These are phyloP conservation scores for Cygnus buccinator DNA, from an alignment of 2,113 vertebrate genomes.

Conservation along the genomic window DNA sequence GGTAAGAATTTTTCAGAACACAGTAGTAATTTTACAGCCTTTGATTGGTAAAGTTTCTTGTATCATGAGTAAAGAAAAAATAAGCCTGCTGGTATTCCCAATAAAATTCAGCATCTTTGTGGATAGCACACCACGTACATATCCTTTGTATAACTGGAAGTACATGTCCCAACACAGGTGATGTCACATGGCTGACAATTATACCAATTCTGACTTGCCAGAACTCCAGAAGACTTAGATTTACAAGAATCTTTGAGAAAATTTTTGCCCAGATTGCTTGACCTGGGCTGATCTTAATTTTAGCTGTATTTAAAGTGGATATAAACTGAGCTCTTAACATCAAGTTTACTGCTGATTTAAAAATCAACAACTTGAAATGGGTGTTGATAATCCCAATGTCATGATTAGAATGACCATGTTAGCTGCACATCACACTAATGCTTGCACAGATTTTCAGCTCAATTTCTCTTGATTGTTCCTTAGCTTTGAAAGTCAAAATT, in stretches of 20 bases:
- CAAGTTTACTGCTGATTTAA: neutral
- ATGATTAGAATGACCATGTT: neutral
- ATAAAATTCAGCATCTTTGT: slow-evolving; percentile 21
- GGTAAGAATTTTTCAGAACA: neutral
- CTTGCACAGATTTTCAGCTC: neutral
- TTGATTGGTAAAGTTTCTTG: neutral
- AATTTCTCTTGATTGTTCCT: neutral
- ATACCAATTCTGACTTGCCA: neutral
- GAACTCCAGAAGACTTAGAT: neutral
- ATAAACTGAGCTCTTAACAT: neutral
- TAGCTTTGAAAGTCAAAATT: neutral
- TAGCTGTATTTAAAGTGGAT: neutral
- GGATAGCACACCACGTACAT: neutral
- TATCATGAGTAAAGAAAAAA: neutral
- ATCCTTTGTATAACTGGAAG: neutral
- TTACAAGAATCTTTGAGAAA: neutral
- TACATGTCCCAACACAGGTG: neutral
- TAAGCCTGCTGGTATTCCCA: neutral
- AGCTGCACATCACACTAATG: neutral
- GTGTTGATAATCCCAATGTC: neutral
- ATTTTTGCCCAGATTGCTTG: neutral
- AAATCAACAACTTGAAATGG: neutral
- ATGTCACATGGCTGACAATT: neutral
- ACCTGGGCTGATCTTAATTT: neutral
- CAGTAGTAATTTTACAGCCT: neutral